These are phyloP conservation scores for Caenorhabditis becei DNA, from an alignment of 2,888 invertebrate species.

Conservation along the genomic window DNA sequence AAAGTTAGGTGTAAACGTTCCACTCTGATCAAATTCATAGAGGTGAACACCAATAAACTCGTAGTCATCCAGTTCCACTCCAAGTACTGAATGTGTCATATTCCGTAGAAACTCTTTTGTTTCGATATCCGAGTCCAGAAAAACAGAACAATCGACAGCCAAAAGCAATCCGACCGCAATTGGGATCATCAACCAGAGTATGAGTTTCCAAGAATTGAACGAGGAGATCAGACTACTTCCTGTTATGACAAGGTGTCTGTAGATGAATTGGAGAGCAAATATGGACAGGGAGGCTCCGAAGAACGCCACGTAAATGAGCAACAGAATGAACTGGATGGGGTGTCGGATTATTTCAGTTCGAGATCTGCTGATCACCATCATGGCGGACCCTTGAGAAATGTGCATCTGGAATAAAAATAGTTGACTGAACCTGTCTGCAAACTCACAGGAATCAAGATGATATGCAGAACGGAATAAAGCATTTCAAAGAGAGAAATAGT, in stretches of 20 bases:
- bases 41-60: not conserved
- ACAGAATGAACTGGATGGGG: too few species aligned
- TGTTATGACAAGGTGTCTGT: slow-evolving; percentile 25
- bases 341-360: too few species aligned
- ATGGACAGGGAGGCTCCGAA: slow-evolving; percentile 37
- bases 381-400: not conserved
- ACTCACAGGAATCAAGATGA: not conserved
- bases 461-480: not conserved
- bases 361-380: not conserved
- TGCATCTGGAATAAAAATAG: not conserved
- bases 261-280: slow-evolving; percentile 34
- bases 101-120: not conserved
- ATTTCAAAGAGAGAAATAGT: not conserved
- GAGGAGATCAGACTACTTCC: not conserved
- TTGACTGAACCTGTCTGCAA: not conserved
- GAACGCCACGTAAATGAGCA: slow-evolving; percentile 28
- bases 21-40: too few species aligned
- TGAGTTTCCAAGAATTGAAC: not conserved
- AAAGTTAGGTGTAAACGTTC: too few species aligned
- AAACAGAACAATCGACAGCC: not conserved
- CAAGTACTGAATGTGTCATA: not conserved
- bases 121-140: not conserved
- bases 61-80: not conserved
- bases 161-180: not conserved
- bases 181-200: not conserved